A percentile compares a stretch with the other conserved stretches of the same genome.
Evolutionary conservation across 2,888 invertebrate species (phyloP).

Genomic region (Timandra comae): DNA sequence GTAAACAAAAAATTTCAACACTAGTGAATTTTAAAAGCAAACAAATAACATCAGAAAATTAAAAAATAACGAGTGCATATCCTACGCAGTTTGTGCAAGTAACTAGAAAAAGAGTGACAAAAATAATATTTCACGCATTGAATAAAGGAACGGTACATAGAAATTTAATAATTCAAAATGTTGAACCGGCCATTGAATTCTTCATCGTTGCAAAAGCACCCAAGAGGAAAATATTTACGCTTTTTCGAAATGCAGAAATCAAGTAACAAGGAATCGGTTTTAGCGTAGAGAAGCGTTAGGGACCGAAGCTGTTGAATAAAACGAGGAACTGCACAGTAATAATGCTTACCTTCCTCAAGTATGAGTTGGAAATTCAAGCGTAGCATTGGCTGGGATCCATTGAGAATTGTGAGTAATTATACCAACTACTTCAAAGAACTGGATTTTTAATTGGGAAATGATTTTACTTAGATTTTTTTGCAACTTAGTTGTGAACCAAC

Average conservation of each 20-base stretch:
- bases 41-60: neutral
- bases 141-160: constrained; percentile 29
- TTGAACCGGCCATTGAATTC: constrained; percentile 57
- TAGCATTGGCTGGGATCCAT: constrained; percentile 28
- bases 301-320: constrained; percentile 63
- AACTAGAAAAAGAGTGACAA: neutral
- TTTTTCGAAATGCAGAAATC: constrained; percentile 75
- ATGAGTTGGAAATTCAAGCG: constrained; percentile 47
- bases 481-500: too few species aligned
- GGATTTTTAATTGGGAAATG: constrained; percentile 8
- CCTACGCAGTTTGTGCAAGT: neutral
- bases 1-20: constrained; percentile 1
- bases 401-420: constrained; percentile 27
- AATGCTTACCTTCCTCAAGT: constrained; percentile 59
- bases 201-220: constrained; percentile 61
- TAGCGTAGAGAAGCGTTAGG: constrained; percentile 63
- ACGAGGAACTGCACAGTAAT: constrained; percentile 49
- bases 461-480: too few species aligned
- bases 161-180: constrained; percentile 57
- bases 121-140: constrained; percentile 5
- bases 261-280: constrained; percentile 76
- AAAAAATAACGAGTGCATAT: neutral
- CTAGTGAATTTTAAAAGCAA: constrained; percentile 3
- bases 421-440: constrained; percentile 11
- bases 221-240: constrained; percentile 74